Conservation (phyloP, 2,888 invertebrate species). For the Lathronympha strigana region DNA sequence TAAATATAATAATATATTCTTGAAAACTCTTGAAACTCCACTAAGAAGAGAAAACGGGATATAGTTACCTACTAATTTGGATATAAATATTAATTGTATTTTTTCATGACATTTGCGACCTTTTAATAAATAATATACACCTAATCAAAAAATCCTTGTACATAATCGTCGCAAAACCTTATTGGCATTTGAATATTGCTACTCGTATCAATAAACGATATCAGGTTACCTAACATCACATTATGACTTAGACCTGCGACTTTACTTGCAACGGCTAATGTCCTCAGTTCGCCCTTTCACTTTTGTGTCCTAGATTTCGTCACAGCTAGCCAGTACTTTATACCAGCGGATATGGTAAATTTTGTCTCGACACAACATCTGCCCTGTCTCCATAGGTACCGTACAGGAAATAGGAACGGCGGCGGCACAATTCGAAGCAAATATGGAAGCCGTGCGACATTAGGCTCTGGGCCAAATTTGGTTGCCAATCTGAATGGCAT, state of each 20-base stretch:
- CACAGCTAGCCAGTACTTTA: constrained; percentile 58
- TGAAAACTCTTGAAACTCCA: too few relatives aligned
- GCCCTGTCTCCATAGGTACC: constrained; percentile 30
- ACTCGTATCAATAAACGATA: constrained; percentile 26
- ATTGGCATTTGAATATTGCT: constrained; percentile 14
- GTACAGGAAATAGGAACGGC: constrained; percentile 21
- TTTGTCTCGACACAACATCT: constrained; percentile 41
- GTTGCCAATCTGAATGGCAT: constrained; percentile 15
- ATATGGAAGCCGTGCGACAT: constrained; percentile 7
- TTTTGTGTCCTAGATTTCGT: constrained; percentile 69
- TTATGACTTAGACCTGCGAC: constrained; percentile 46
- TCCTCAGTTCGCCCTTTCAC: constrained; percentile 69
- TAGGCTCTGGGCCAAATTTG: constrained; percentile 20
- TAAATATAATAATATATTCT: too few relatives aligned
- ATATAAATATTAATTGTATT: too few relatives aligned
- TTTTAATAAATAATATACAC: too few relatives aligned
- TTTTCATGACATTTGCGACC: too few relatives aligned
- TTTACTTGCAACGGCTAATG: constrained; percentile 52
- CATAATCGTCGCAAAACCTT: neutral
- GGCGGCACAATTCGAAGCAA: constrained; percentile 8
- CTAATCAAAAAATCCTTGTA: neutral
- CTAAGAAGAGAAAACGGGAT: too few relatives aligned
- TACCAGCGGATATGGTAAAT: constrained; percentile 41
- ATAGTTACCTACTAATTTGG: too few relatives aligned
- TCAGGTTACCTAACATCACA: constrained; percentile 42